Percentiles rank a stretch among this genome's conserved stretches.
Conservation (phyloP, 2,888 invertebrate species). For the Matsumyia berberina region DNA sequence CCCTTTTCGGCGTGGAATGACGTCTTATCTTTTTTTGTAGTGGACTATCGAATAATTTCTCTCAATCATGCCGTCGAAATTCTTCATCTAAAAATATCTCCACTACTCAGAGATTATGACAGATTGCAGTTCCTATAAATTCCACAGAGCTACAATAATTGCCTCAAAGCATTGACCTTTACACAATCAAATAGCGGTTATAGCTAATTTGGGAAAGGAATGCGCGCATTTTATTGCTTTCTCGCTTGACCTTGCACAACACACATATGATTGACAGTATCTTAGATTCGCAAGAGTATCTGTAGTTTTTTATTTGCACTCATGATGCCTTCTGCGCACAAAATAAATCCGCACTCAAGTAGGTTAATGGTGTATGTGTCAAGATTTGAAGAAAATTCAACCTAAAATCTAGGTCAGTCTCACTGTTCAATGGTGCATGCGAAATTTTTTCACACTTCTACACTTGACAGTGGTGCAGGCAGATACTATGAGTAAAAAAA, state of each 20-base stretch:
- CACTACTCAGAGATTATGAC: no score
- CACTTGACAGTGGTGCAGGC: background rate
- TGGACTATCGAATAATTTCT: no score
- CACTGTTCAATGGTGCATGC: background rate
- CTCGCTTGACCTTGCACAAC: conserved; percentile 3
- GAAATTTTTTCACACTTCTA: conserved; percentile 2
- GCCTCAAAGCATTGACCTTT: background rate
- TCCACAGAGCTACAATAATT: background rate
- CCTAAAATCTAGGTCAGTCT: conserved; percentile 10
- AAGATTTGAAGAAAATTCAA: conserved; percentile 1
- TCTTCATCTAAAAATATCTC: no score
- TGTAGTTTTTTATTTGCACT: conserved; percentile 5
- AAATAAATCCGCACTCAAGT: background rate
- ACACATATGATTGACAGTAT: conserved; percentile 17
- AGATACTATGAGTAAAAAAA: background rate
- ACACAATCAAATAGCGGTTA: background rate
- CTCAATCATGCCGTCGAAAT: no score
- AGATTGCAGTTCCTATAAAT: background rate
- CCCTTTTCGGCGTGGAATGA: no score
- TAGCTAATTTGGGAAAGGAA: background rate
- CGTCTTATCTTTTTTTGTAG: no score
- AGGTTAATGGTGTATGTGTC: conserved; percentile 19
- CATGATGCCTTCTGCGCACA: background rate
- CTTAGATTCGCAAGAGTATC: background rate
- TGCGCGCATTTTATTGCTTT: conserved; percentile 14